Base-by-base conservation (phyloP, 2,888 invertebrate genomes). In the Coelinius sp. region DNA sequence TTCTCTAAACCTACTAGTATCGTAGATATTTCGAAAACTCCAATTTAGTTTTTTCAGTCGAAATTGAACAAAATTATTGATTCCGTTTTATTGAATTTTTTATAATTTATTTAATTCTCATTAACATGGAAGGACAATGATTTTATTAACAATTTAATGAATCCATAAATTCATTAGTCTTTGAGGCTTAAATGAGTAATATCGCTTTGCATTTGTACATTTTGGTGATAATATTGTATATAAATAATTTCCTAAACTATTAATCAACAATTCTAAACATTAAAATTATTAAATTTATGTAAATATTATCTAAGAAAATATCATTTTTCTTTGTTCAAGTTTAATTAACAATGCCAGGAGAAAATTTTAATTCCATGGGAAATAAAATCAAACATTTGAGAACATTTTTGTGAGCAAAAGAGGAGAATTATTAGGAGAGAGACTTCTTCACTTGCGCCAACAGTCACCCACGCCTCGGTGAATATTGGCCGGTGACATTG, bases 381-480 rank as follows among this genome's bases (percentile, higher is more conserved):
- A 68, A 76, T 67, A 17, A 74, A 72, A 46, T 77, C 70, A 70
- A 84, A 85, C 49, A 71, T 56, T 52, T 38, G 67, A 41, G 52
- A 35, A 35, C 52, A 85, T 84, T 80, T 85, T 76, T 78, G 81
- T 59, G 80, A 80, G 68, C 86, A 86, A 38, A 81, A 84, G 63
- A 84, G 75, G 52, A 81, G 80, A 64, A 83, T 75, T 46, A 81
- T 81, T 71, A 80, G 80, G 74, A 82, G 74, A 14, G 75, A 70
- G 52, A 81, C 78, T 53, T 68, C 70, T 17, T 77, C 72, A 65
- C 74, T 75, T 12, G 71, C 63, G 35, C 83, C 83, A 66, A 81
- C 75, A 53, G 81, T 75, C n/a, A 84, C 71, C 85, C 85, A 86
- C 41, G 84, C 79, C 78, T 86, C 86, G 27, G 86, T 85, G 68